These are phyloP conservation scores for Parascotia fuliginaria DNA, from an alignment of 2,888 invertebrate genomes.

Conservation along the genomic window DNA sequence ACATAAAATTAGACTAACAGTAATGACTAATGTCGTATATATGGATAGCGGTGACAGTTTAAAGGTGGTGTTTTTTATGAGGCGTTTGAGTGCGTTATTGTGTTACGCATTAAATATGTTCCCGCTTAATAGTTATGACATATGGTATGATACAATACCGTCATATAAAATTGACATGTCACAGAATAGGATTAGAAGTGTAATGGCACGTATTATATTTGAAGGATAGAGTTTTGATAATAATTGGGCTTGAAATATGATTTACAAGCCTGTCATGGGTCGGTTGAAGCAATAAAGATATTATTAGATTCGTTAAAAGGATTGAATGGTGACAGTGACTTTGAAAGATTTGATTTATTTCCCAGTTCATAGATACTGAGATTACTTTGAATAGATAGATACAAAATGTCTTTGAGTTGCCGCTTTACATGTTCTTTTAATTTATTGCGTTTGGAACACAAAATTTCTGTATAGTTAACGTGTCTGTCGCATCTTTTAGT, in stretches of 20 bases:
- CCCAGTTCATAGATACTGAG: conserved; percentile 47
- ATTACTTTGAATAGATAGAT: conserved; percentile 40
- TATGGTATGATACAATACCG: conserved; percentile 74
- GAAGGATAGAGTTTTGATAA: conserved; percentile 75
- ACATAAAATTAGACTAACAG: conserved; percentile 69
- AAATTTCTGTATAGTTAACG: conserved; percentile 5
- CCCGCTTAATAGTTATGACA: conserved; percentile 75
- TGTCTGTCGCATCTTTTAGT: background rate
- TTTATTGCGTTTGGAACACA: conserved; percentile 9
- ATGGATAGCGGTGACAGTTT: conserved; percentile 64
- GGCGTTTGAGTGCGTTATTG: conserved; percentile 27
- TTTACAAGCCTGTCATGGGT: conserved; percentile 69
- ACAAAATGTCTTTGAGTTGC: conserved; percentile 32
- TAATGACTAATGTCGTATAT: conserved; percentile 79
- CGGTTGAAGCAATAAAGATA: conserved; percentile 56
- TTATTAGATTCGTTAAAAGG: conserved; percentile 55
- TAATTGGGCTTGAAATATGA: conserved; percentile 78
- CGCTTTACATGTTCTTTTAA: conserved; percentile 10
- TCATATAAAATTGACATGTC: conserved; percentile 77
- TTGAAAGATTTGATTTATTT: conserved; percentile 65
- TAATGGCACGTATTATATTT: conserved; percentile 69
- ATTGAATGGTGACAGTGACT: conserved; percentile 61
- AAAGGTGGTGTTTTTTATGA: conserved; percentile 45
- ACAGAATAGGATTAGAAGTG: conserved; percentile 77
- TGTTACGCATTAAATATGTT: conserved; percentile 67